Conservation (phyloP, 2,888 invertebrate species). For the Ectemnius continuus region DNA sequence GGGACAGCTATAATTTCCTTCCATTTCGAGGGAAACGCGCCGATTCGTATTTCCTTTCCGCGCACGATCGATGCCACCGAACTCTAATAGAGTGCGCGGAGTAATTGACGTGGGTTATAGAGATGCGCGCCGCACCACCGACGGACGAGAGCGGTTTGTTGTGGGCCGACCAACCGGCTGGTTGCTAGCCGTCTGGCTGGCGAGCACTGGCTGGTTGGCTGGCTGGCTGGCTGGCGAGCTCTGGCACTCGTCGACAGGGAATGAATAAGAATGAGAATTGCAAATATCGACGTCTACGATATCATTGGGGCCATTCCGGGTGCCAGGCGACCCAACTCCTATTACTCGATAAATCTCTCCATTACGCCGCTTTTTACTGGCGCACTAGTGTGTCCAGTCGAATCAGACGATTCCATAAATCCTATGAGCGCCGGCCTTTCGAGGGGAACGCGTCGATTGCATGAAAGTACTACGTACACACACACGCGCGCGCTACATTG, state of each 20-base stretch:
- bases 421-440: neutral
- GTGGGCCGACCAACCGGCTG: neutral
- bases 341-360: constrained; percentile 14
- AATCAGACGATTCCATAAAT: neutral
- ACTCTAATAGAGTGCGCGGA: constrained; percentile 14
- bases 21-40: constrained; percentile 22
- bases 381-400: neutral
- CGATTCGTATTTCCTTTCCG: constrained; percentile 20
- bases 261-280: constrained; percentile 17
- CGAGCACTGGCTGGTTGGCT: neutral
- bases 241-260: constrained; percentile 1
- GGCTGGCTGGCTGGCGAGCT: neutral
- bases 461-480: neutral
- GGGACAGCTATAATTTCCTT: constrained; percentile 38
- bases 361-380: constrained; percentile 11
- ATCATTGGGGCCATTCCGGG: neutral
- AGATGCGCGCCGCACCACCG: neutral
- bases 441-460: neutral
- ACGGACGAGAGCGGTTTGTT: constrained; percentile 22
- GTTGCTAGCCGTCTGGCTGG: neutral
- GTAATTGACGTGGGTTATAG: constrained; percentile 31
- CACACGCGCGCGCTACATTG: too few species aligned
- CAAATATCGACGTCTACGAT: constrained; percentile 10
- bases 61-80: constrained; percentile 25
- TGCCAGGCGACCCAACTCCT: neutral